These are phyloP conservation scores for Solenodon paradoxus DNA, from an alignment of 2,113 vertebrate genomes.

Conservation along the genomic window DNA sequence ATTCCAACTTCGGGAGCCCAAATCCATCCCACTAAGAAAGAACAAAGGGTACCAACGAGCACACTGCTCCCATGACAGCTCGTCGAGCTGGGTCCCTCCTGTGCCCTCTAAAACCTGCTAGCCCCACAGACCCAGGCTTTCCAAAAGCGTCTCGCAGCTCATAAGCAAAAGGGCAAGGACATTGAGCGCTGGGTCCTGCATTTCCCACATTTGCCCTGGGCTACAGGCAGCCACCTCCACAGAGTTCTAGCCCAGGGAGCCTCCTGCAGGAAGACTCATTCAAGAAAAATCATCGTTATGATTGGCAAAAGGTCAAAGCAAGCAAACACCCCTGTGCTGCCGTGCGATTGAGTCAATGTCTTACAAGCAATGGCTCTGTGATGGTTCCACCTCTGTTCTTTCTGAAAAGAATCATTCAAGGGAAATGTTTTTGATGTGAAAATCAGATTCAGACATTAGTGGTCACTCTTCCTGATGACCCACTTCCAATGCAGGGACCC, in stretches of 20 bases:
- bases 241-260: neutral
- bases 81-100: neutral
- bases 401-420: neutral
- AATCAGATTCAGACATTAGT: neutral
- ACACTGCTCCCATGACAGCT: too few species aligned
- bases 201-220: neutral
- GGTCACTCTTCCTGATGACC: too few species aligned
- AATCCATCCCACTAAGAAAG: neutral
- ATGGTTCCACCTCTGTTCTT: neutral
- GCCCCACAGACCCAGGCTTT: neutral
- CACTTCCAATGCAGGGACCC: too few species aligned
- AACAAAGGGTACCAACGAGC: neutral
- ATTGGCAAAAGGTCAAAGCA: neutral
- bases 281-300: neutral
- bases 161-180: rapidly evolving
- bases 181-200: too few species aligned
- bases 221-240: neutral
- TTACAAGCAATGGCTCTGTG: neutral
- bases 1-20: neutral
- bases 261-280: neutral
- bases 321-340: too few species aligned
- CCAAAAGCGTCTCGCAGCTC: neutral
- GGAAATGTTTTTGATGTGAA: neutral
- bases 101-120: neutral
- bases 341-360: too few species aligned